Conservation (phyloP, 2,888 invertebrate genomes). For the Charanyca ferruginea region DNA sequence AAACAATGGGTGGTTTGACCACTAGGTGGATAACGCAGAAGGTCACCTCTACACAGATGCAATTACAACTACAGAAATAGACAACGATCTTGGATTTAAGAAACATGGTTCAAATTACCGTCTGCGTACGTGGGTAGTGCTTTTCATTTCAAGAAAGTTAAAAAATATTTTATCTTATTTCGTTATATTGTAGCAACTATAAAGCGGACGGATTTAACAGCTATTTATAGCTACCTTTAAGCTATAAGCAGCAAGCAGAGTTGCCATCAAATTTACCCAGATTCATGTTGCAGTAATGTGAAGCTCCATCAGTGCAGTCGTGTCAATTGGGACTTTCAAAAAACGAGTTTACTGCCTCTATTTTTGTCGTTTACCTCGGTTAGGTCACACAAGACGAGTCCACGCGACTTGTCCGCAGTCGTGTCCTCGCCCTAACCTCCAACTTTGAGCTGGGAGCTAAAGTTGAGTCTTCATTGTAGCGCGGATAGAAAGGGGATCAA, state of each 20-base stretch:
- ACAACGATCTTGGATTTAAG: background rate
- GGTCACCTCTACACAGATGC: background rate
- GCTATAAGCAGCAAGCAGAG: too few species aligned
- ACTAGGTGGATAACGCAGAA: slow-evolving; percentile 10
- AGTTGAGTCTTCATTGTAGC: slow-evolving; percentile 35
- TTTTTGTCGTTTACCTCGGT: background rate
- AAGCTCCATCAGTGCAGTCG: too few species aligned
- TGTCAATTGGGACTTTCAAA: background rate
- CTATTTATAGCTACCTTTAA: too few species aligned
- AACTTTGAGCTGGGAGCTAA: slow-evolving; percentile 36
- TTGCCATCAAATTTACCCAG: too few species aligned
- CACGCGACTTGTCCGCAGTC: slow-evolving; percentile 24
- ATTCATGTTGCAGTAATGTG: too few species aligned
- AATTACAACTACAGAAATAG: background rate
- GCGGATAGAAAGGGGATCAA: slow-evolving; percentile 45
- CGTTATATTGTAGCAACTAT: too few species aligned
- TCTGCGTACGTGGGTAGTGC: too few species aligned
- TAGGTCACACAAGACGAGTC: slow-evolving; percentile 1
- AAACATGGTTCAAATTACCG: background rate
- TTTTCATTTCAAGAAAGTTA: too few species aligned
- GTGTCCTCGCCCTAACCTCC: slow-evolving; percentile 24
- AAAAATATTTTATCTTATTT: too few species aligned
- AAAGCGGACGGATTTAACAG: too few species aligned
- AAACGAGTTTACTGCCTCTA: background rate
- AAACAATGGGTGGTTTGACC: slow-evolving; percentile 63